Percentiles rank a stretch among this genome's conserved stretches.
Conservation (phyloP, 2,797 vertebrate species). For the Chaenodraco wilsoni region DNA sequence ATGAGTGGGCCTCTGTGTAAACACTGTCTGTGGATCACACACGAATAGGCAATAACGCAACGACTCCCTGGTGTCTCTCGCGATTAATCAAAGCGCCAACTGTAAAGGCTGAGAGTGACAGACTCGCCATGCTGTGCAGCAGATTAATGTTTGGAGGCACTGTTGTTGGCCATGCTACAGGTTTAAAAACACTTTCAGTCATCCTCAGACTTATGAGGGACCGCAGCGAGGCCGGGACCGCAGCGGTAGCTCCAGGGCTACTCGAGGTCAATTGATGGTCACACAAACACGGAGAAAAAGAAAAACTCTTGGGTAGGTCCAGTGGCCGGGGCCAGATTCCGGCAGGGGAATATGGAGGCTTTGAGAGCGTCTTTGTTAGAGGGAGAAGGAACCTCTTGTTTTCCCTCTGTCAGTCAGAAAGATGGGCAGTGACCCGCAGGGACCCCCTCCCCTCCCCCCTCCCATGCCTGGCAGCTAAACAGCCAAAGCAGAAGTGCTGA, state of each 20-base stretch:
- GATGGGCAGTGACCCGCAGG: slow-evolving; percentile 76
- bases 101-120: slow-evolving; percentile 21
- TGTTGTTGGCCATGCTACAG: slow-evolving; percentile 19
- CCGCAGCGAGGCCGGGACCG: slow-evolving; percentile 27
- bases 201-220: slow-evolving; percentile 21
- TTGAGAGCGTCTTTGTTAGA: slow-evolving; percentile 75
- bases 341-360: slow-evolving; percentile 48
- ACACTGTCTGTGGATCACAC: slow-evolving; percentile 26
- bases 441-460: slow-evolving; percentile 45
- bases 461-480: slow-evolving; percentile 58
- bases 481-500: slow-evolving; percentile 73
- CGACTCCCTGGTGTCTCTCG: slow-evolving; percentile 7
- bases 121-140: not conserved
- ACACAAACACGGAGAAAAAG: slow-evolving; percentile 62
- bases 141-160: slow-evolving; percentile 26
- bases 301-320: slow-evolving; percentile 43
- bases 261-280: slow-evolving; percentile 69
- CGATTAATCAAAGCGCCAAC: slow-evolving; percentile 29
- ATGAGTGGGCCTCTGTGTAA: slow-evolving; percentile 29
- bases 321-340: slow-evolving; percentile 59
- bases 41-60: slow-evolving; percentile 20
- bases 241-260: slow-evolving; percentile 30
- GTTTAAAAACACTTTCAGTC: slow-evolving; percentile 52
- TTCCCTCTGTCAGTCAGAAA: slow-evolving; percentile 74
- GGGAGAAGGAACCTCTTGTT: slow-evolving; percentile 76